These are phyloP conservation scores for Drosophila prosaltans DNA, from an alignment of 1,140 invertebrate genomes.

Conservation along the genomic window DNA sequence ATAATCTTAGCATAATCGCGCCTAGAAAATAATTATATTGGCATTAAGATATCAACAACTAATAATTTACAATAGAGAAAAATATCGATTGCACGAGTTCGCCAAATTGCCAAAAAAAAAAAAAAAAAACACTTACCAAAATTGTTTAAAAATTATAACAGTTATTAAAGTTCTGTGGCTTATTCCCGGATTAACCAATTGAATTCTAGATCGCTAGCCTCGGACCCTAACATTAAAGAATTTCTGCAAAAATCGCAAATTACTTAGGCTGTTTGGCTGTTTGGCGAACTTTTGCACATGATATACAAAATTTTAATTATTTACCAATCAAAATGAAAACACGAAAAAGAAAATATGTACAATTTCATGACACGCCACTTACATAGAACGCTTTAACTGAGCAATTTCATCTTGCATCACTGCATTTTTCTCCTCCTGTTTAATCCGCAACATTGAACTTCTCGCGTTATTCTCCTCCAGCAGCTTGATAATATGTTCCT, in stretches of 20 bases:
- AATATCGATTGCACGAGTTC: slow-evolving; percentile 19
- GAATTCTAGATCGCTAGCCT: slow-evolving; percentile 16
- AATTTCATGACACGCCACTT: slow-evolving; percentile 27
- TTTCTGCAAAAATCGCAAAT: slow-evolving; percentile 32
- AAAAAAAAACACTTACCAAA: slow-evolving; percentile 33
- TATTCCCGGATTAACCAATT: slow-evolving; percentile 28
- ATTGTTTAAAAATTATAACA: slow-evolving; percentile 24
- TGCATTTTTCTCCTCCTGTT: slow-evolving; percentile 86
- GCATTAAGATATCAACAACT: background rate
- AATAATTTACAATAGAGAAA: background rate
- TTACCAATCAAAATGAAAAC: background rate
- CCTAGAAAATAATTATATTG: slow-evolving; percentile 19
- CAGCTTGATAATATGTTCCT: slow-evolving; percentile 86
- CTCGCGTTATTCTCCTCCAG: slow-evolving; percentile 86
- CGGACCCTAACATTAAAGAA: slow-evolving; percentile 41
- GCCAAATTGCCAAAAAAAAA: slow-evolving; percentile 31
- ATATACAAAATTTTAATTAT: background rate
- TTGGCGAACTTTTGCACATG: slow-evolving; percentile 35
- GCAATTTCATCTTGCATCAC: slow-evolving; percentile 84
- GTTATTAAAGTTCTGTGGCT: background rate
- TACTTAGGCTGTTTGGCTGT: slow-evolving; percentile 18
- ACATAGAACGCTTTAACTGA: slow-evolving; percentile 57
- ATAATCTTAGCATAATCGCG: slow-evolving; percentile 40
- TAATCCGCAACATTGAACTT: slow-evolving; percentile 85
- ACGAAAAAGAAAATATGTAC: background rate